Percentiles rank a stretch among this genome's conserved stretches.
Conservation (phyloP, 2,888 invertebrate species). For the Perdita meconis region DNA sequence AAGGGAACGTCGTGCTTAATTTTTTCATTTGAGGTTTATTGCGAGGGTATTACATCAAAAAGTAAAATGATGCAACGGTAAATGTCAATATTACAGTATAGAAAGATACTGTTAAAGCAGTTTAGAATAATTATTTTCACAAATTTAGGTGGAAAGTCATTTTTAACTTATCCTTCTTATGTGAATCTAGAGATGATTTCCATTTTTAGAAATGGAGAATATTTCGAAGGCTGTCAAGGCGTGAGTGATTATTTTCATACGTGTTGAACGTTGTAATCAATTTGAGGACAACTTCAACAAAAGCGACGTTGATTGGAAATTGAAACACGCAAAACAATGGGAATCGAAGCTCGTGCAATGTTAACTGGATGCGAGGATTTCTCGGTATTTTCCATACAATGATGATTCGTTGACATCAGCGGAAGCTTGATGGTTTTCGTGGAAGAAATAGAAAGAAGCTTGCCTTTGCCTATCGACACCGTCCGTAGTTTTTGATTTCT, state of each 20-base stretch:
- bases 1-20: not conserved
- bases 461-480: constrained; percentile 81
- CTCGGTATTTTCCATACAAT: constrained; percentile 26
- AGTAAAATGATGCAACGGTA: no score
- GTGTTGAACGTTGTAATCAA: not conserved
- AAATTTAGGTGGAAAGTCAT: no score
- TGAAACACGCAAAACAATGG: not conserved
- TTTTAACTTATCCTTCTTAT: no score
- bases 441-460: constrained; percentile 71
- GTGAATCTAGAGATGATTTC: no score
- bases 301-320: not conserved
- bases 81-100: no score
- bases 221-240: no score
- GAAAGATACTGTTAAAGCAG: no score
- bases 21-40: not conserved
- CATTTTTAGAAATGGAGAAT: no score
- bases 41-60: no score
- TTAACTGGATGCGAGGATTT: not conserved
- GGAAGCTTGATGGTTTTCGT: constrained; percentile 27
- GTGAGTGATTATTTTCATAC: not conserved
- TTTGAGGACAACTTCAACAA: not conserved
- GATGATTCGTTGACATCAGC: constrained; percentile 18
- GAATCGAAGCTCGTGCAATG: constrained; percentile 1
- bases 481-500: constrained; percentile 79
- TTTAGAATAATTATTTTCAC: no score